Percentiles rank a stretch among this genome's conserved stretches.
phyloP scores from a whole-genome alignment of 2,113 vertebrate genomes.

The Psilopogon haemacephalus region DNA sequence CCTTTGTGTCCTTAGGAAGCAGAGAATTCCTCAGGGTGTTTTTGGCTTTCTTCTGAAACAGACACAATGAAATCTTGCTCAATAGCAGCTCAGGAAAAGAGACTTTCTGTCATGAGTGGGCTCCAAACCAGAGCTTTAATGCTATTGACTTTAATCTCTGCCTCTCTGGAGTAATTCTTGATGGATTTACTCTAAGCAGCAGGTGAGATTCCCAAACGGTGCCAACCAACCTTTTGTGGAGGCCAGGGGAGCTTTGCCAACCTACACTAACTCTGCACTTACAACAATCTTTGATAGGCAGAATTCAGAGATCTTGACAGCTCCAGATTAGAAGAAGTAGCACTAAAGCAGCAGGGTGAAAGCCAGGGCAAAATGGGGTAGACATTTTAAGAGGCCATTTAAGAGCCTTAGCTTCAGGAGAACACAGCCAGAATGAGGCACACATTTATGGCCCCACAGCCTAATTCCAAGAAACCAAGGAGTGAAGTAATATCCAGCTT shows the following conservation, averaged over 20 bases:
- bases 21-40: background rate
- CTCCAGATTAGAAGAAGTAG: background rate
- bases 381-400: background rate
- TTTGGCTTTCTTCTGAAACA: background rate
- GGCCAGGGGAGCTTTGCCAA: background rate
- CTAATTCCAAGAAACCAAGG: background rate
- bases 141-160: background rate
- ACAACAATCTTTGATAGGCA: background rate
- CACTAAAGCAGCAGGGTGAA: background rate
- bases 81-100: background rate
- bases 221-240: background rate
- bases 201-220: background rate
- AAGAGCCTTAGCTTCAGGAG: background rate
- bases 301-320: background rate
- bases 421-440: background rate
- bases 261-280: background rate
- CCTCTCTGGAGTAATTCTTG: background rate
- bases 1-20: background rate
- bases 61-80: background rate
- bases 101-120: background rate
- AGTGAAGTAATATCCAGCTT: background rate
- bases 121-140: background rate
- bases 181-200: background rate
- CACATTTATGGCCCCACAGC: background rate
- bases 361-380: background rate